phyloP scores from a whole-genome alignment of 1,140 invertebrate species.

The Scaptomyza pallida region DNA sequence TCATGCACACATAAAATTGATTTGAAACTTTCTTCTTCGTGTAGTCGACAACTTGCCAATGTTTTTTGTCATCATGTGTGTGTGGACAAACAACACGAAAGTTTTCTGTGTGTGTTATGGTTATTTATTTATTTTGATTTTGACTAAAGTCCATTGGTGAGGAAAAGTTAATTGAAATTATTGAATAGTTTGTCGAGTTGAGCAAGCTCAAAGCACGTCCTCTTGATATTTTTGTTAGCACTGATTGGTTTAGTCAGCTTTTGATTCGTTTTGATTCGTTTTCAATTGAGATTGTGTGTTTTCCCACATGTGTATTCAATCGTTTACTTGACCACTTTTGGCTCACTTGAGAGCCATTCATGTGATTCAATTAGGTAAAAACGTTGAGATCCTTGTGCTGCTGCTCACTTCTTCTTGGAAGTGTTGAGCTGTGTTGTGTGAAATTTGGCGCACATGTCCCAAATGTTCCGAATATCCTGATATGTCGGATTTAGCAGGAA shows the following conservation, averaged over 20 bases:
- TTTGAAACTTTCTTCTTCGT: slow-evolving; percentile 61
- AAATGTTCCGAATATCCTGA: not conserved
- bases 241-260: slow-evolving; percentile 65
- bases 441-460: slow-evolving; percentile 17
- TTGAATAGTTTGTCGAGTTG: slow-evolving; percentile 64
- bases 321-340: slow-evolving; percentile 35
- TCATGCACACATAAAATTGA: slow-evolving; percentile 79
- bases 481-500: slow-evolving; percentile 6
- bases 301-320: slow-evolving; percentile 37
- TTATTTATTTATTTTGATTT: slow-evolving; percentile 41
- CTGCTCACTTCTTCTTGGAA: not conserved
- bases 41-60: slow-evolving; percentile 4
- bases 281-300: slow-evolving; percentile 14
- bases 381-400: slow-evolving; percentile 5
- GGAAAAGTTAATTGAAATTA: slow-evolving; percentile 77
- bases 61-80: slow-evolving; percentile 47
- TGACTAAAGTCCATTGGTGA: slow-evolving; percentile 5
- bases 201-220: slow-evolving; percentile 18
- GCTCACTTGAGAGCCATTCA: slow-evolving; percentile 44
- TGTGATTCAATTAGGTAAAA: slow-evolving; percentile 49
- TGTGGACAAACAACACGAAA: slow-evolving; percentile 3
- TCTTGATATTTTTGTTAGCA: slow-evolving; percentile 34
- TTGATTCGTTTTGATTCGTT: slow-evolving; percentile 39
- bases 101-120: slow-evolving; percentile 18
- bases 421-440: slow-evolving; percentile 16